Evolutionary conservation across 2,888 invertebrate species (phyloP), one percentile per base, ranked within the genome.

Genomic region (Deroplatys truncata): DNA sequence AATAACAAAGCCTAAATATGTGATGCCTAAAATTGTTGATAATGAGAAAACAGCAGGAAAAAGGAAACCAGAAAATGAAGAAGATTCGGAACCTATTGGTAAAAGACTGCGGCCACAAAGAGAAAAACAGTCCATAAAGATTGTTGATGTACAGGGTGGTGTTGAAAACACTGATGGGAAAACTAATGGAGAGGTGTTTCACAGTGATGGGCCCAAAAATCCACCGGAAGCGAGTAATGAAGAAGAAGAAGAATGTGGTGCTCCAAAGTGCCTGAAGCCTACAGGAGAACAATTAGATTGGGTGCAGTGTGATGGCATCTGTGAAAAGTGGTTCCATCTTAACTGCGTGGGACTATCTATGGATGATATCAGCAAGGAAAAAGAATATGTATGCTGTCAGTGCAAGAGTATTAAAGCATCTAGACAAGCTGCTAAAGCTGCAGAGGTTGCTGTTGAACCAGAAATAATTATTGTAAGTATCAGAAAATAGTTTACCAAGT

Each of bases 271-370:
- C 92, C 94, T 96, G 82, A 94, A 96, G 91, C 97, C 97, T n/a
- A 96, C 49, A n/a, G 82, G 86, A 43, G 35, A 49, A 1, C 92
- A 96, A 98, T 98, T 99, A 72, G 97, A 98, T 93, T 99, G 99
- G 99, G 98, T 99, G 90, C 98, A 99, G 92, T 99, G 99, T 94
- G 99, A 99, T 93, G 97, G 97, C 20, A 97, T 97, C 84, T 99
- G 99, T 94, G 97, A 98, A 93, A 96, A 97, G 92, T 99, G 99
- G 99, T 99, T 98, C 94, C 99, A 99, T 94, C 97, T 98, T 96
- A 96, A 97, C 92, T 99, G 99, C 94, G 98, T 99, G 31, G 99
- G 98, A 0, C 95, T 99, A n/a, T 96, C 96, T 90, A 96, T 96
- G 85, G 96, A 96, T 91, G 97, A 98, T 91, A 96, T 98, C 28